Evolutionary conservation across 2,113 vertebrate genomes (phyloP).

Genomic region (Brachypteracias leptosomus): DNA sequence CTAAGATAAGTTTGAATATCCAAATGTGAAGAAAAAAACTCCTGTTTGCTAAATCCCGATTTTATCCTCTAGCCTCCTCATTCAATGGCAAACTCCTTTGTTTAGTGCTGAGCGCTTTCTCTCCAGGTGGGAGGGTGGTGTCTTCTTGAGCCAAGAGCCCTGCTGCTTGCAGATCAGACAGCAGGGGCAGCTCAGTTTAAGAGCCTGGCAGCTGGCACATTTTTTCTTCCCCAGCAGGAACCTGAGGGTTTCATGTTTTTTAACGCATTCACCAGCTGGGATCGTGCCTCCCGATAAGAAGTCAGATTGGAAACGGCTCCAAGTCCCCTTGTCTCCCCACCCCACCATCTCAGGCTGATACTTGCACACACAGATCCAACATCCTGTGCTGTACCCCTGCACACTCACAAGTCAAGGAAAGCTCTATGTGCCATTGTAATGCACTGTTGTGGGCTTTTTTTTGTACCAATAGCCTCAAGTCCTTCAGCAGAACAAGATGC

Average conservation of each 20-base stretch:
- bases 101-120: not conserved
- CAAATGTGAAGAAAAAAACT: not conserved
- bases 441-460: not conserved
- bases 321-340: not conserved
- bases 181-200: not conserved
- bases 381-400: not conserved
- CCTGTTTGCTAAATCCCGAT: not conserved
- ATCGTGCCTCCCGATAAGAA: not conserved
- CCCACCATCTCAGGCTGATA: not conserved
- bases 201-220: slow-evolving; percentile 32
- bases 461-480: slow-evolving; percentile 77
- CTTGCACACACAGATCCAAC: not conserved
- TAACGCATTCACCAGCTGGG: not conserved
- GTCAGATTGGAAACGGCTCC: not conserved
- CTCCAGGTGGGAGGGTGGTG: slow-evolving; percentile 24
- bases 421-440: not conserved
- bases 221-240: slow-evolving; percentile 37
- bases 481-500: slow-evolving; percentile 80
- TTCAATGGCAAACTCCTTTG: not conserved
- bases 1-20: not conserved
- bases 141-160: slow-evolving; percentile 14
- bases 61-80: not conserved
- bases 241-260: slow-evolving; percentile 18
- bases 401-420: not conserved
- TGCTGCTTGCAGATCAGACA: slow-evolving; percentile 16